Evolutionary conservation across 1,140 invertebrate species (phyloP), one percentile per base, ranked within the genome.

Genomic region (Drepana arcuata): DNA sequence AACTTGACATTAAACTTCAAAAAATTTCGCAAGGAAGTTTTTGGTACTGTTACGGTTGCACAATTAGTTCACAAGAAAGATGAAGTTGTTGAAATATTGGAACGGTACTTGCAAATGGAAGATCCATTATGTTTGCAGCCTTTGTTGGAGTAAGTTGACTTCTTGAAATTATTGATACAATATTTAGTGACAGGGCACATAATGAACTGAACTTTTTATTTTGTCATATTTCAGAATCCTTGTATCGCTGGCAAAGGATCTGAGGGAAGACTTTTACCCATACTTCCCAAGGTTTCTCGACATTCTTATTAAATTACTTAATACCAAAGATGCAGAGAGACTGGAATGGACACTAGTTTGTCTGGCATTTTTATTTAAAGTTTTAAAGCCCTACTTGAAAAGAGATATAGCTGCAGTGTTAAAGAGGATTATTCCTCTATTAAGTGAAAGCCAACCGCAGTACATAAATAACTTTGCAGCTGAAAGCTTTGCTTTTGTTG

Each of bases 401-500:
- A 91, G 90, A 63, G 91, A 97, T 69, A 88, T 96, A 26, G 84
- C 88, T 23, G 85, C 85, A 15, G 88, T 95, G 0, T 89, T 95
- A 41, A 88, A 89, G 29, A 83, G 89, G 23, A 88, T 95, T 23
- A 72, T 93, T 12, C 92, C 93, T 0, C 66, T 97, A 1, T 64
- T 97, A 3, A 89, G 88, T 44, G 88, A 90, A 28, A 79, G 84
- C 2, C 85, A 88, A 47, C 92, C 92, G 34, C 85, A 88, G 33
- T 95, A 96, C 63, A 90, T 97, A n/a, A 91, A 91, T 47, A 91
- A 91, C 68, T 97, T 97, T 88, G 94, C 95, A n/a, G 93, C 94
- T 1, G 94, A 97, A 81, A 94, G 93, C 83, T 97, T 98, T 86
- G 91, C 95, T 7, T 97, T 95, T 85, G 90, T 97, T 1, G 92